These are phyloP conservation scores for Omphaloscelis lunosa DNA, from an alignment of 2,888 invertebrate genomes.

Conservation along the genomic window DNA sequence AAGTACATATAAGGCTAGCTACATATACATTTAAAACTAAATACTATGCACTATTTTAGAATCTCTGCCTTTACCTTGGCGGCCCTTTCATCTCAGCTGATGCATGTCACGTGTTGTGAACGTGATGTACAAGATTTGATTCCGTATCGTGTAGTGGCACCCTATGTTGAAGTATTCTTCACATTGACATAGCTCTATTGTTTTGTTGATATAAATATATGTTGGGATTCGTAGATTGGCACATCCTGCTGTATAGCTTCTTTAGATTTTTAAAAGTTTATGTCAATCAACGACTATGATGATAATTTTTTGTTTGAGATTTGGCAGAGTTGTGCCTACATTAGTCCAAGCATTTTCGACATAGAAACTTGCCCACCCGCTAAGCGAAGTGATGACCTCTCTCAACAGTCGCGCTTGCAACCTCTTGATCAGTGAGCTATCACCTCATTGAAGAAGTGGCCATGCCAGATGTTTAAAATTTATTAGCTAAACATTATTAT, in stretches of 20 bases:
- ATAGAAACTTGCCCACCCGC: background rate
- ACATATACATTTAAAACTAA: constrained; percentile 37
- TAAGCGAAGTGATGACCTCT: background rate
- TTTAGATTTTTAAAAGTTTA: constrained; percentile 14
- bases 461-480: background rate
- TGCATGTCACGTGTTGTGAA: constrained; percentile 35
- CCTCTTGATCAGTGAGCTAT: background rate
- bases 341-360: rapidly evolving
- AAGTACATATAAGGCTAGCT: constrained; percentile 19
- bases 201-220: constrained; percentile 18
- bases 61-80: constrained; percentile 45
- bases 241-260: constrained; percentile 6
- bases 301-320: background rate
- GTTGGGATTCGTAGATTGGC: background rate
- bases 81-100: constrained; percentile 55
- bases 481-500: background rate
- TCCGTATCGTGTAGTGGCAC: constrained; percentile 47
- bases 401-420: background rate
- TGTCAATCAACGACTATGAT: background rate
- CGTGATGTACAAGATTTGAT: constrained; percentile 43
- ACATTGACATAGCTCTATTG: constrained; percentile 27
- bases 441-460: background rate
- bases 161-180: constrained; percentile 26
- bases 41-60: constrained; percentile 38
- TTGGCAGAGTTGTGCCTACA: too few species aligned